Percentiles rank a stretch among this genome's conserved stretches.
Conservation (phyloP, 2,113 vertebrate species). For the Zapornia atra region DNA sequence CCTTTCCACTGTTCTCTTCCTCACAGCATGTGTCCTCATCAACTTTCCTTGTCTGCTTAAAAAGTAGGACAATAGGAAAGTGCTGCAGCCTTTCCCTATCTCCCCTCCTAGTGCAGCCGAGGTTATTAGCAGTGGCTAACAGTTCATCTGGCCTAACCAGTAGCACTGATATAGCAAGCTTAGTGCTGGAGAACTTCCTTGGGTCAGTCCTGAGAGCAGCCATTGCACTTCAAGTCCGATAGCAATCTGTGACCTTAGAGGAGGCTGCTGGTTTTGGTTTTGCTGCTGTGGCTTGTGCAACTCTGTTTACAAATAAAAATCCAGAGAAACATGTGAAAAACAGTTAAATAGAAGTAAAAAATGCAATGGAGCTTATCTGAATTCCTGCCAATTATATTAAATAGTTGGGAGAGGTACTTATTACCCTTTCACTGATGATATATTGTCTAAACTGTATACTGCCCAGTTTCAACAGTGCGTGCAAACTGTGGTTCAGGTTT, state of each 20-base stretch:
- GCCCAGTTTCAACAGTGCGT: fast-evolving
- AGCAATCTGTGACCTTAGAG: neutral
- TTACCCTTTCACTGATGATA: neutral
- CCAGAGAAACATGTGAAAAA: neutral
- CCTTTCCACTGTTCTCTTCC: neutral
- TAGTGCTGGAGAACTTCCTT: neutral
- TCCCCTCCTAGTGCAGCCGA: neutral
- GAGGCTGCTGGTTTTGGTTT: neutral
- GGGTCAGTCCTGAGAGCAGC: neutral
- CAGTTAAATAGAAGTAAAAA: neutral
- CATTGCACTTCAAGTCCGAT: neutral
- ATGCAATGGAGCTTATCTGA: neutral
- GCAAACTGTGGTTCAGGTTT: neutral
- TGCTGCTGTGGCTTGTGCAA: neutral
- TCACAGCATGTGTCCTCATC: neutral
- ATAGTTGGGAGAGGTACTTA: neutral
- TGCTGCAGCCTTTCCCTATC: neutral
- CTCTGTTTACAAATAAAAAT: neutral
- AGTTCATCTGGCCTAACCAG: neutral
- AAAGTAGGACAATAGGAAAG: neutral
- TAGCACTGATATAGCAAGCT: neutral
- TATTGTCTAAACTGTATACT: neutral
- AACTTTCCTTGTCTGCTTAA: neutral
- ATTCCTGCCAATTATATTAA: neutral
- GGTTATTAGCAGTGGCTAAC: neutral